These are phyloP conservation scores for Lagodon rhomboides DNA, from an alignment of 2,797 vertebrate species.

Conservation along the genomic window DNA sequence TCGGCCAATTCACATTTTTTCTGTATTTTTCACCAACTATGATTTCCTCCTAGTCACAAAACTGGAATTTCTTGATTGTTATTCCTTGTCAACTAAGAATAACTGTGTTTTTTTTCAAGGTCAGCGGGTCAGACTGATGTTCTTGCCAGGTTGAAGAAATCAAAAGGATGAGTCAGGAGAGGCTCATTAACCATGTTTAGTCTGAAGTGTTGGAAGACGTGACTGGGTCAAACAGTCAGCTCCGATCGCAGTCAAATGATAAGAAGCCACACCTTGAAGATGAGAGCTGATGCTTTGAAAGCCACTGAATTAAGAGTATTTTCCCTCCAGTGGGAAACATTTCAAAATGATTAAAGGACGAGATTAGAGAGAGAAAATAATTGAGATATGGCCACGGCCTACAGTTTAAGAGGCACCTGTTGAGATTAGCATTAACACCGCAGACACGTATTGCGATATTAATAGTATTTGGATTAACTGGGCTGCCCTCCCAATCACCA, in stretches of 20 bases:
- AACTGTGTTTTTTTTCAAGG: slow-evolving; percentile 20
- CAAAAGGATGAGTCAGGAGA: slow-evolving; percentile 69
- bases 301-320: background rate
- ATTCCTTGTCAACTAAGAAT: slow-evolving; percentile 17
- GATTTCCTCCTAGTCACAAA: background rate
- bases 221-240: slow-evolving; percentile 56
- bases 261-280: slow-evolving; percentile 33
- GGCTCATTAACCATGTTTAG: slow-evolving; percentile 73
- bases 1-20: background rate
- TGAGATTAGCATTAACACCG: background rate
- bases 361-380: background rate
- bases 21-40: background rate
- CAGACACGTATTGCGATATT: background rate
- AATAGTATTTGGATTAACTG: too few relatives aligned
- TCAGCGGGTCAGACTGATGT: slow-evolving; percentile 38
- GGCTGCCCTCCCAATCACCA: too few relatives aligned
- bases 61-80: background rate
- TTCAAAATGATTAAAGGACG: background rate
- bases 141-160: slow-evolving; percentile 46
- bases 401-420: slow-evolving; percentile 6
- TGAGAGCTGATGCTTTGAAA: background rate
- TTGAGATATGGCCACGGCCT: background rate
- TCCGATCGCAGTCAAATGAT: slow-evolving; percentile 58
- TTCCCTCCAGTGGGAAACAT: background rate
- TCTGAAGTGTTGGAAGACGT: slow-evolving; percentile 56